phyloP scores from a whole-genome alignment of 2,113 vertebrate genomes.

The Gallinago paraguaiae region DNA sequence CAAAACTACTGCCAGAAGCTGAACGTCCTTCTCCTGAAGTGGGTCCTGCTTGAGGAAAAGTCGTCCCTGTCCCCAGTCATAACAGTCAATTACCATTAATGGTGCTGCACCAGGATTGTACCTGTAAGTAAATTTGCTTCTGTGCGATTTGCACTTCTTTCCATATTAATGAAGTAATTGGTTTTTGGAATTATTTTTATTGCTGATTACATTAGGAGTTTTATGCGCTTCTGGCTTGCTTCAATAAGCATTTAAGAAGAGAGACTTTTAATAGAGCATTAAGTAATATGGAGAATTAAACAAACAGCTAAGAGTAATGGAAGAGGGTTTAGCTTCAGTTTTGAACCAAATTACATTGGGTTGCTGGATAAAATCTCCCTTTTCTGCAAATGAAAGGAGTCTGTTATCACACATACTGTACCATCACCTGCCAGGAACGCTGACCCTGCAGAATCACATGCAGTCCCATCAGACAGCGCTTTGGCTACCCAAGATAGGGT shows the following conservation, averaged over 20 bases:
- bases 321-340: slow-evolving; percentile 43
- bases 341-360: slow-evolving; percentile 6
- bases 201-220: slow-evolving; percentile 19
- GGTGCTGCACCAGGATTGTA: background rate
- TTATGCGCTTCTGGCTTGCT: slow-evolving; percentile 44
- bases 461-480: fast-evolving
- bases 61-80: background rate
- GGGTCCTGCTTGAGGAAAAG: background rate
- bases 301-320: slow-evolving; percentile 62
- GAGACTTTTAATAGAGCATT: slow-evolving; percentile 52
- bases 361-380: slow-evolving; percentile 15
- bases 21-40: background rate
- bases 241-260: slow-evolving; percentile 66
- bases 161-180: background rate
- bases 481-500: background rate
- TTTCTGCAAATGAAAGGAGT: background rate
- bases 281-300: slow-evolving; percentile 63
- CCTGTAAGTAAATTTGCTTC: background rate
- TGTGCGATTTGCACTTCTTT: background rate
- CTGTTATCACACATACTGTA: background rate
- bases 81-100: background rate
- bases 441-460: background rate
- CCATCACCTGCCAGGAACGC: background rate
- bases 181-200: slow-evolving; percentile 28
- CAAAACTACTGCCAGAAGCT: background rate